Evolutionary conservation across 2,888 invertebrate genomes (phyloP).

Genomic region (Beris chalybata): DNA sequence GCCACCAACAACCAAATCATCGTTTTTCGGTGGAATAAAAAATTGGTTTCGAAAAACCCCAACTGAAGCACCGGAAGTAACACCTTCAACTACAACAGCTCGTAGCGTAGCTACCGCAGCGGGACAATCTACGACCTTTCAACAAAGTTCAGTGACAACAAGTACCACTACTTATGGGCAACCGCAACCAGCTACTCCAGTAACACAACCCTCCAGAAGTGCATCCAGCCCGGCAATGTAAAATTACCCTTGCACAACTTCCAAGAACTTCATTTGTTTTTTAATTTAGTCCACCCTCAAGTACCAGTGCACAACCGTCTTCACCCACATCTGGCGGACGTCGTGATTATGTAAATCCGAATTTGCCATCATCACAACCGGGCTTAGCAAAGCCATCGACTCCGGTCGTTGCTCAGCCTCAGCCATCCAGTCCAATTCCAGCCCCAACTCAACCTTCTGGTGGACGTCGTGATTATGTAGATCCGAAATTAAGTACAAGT

Average conservation of each 20-base stretch:
- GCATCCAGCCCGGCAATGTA: too few species aligned
- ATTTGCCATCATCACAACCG: constrained; percentile 2
- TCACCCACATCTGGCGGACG: background rate
- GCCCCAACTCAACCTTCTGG: constrained; percentile 1
- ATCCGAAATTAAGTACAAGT: constrained; percentile 7
- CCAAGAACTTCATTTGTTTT: background rate
- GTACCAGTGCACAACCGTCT: background rate
- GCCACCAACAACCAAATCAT: constrained; percentile 47
- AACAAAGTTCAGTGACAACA: constrained; percentile 26
- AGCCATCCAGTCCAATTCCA: constrained; percentile 17
- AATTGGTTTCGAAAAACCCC: constrained; percentile 45
- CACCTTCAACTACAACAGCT: constrained; percentile 42
- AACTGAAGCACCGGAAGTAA: constrained; percentile 42
- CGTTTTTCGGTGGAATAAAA: constrained; percentile 51
- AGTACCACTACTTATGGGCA: background rate
- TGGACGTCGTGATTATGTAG: constrained; percentile 17
- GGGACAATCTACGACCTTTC: constrained; percentile 10
- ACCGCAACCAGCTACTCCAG: too few species aligned
- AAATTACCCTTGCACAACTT: background rate
- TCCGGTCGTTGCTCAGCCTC: background rate
- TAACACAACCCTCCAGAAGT: too few species aligned
- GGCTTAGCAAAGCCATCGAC: constrained; percentile 2
- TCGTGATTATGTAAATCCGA: constrained; percentile 26
- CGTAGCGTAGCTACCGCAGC: constrained; percentile 30
- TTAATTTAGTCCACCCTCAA: background rate